phyloP scores from a whole-genome alignment of 2,113 vertebrate species.

The Ammodytes dubius region DNA sequence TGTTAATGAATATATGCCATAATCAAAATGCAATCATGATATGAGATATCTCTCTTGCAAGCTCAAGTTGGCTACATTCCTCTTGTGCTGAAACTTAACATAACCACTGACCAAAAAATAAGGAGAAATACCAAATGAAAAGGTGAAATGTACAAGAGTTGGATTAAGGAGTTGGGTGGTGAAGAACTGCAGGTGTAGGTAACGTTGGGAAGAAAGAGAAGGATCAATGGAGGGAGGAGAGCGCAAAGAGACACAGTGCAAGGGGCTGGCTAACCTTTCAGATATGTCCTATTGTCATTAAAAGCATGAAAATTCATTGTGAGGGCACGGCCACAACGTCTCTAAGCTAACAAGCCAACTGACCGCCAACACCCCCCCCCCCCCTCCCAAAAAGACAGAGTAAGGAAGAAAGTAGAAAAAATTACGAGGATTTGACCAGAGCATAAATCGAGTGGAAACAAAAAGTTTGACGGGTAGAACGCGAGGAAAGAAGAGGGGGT shows the following conservation, averaged over 20 bases:
- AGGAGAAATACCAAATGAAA: neutral
- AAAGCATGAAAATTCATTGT: slow-evolving; percentile 89
- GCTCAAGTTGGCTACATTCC: neutral
- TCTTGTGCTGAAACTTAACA: neutral
- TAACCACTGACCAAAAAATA: neutral
- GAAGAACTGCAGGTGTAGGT: slow-evolving; percentile 25
- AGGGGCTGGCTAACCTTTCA: slow-evolving; percentile 78
- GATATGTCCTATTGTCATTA: slow-evolving; percentile 87
- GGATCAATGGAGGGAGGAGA: slow-evolving; percentile 71
- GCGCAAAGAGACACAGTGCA: slow-evolving; percentile 57
- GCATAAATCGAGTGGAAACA: slow-evolving; percentile 14
- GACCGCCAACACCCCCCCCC: neutral
- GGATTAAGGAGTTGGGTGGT: neutral
- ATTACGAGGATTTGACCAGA: slow-evolving; percentile 11
- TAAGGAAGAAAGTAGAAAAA: slow-evolving; percentile 21
- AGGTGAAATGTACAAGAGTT: neutral
- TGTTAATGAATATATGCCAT: neutral
- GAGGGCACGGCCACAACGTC: slow-evolving; percentile 78
- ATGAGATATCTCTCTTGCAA: neutral
- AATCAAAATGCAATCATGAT: neutral
- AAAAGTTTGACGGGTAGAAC: slow-evolving; percentile 24
- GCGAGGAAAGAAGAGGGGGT: slow-evolving; percentile 22
- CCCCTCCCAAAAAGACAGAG: slow-evolving; percentile 9
- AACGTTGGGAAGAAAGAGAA: slow-evolving; percentile 26
- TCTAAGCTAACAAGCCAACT: slow-evolving; percentile 58